Base-by-base conservation (phyloP, 2,797 vertebrate species). In the Champsocephalus esox region DNA sequence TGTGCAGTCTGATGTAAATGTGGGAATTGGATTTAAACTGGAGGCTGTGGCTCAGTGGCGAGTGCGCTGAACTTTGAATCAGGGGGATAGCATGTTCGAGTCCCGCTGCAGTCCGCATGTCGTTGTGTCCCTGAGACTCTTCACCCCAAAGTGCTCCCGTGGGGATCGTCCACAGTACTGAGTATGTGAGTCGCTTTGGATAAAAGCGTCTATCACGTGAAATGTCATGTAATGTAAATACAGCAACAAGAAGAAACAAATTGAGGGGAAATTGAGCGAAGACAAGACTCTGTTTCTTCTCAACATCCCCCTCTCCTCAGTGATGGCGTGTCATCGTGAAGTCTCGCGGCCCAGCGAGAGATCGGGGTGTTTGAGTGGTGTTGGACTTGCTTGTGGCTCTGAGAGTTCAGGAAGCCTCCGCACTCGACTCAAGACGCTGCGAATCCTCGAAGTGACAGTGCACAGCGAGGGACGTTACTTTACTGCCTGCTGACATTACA, bases 401-500 rank as follows among this genome's bases (percentile, higher is more conserved):
- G 63, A 21, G 59, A 73, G 73, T 70, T 70, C 70, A 70, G 65
- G 24, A 51, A 6, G 48, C 54, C 16, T 76, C 52, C 34, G 0
- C 76, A 17, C 72, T 69, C 50, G 1, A 59, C 62, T 87, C 83
- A 73, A 64, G 34, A 45, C 9, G 14, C 58, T 72, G 13, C 14
- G 57, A 54, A 7, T 51, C 61, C 65, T 70, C 1, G 6, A 84
- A 50, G 61, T 84, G 87, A 89, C 83, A 82, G 72, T 46, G 9
- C 85, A 67, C 79, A 81, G 81, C 50, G 5, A 83, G 81, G 1
- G 51, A 70, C 72, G 63, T 19, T 55, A 70, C 69, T 72, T 63
- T n/a, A 44, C 73, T 72, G 74, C 73, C 75, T 65, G 77, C 68
- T 66, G 80, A 63, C 59, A 66, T 78, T 24, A 76, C 69, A 77